Evolutionary conservation across 2,888 invertebrate species (phyloP), one percentile per base, ranked within the genome.

Genomic region (Taenaris catops): DNA sequence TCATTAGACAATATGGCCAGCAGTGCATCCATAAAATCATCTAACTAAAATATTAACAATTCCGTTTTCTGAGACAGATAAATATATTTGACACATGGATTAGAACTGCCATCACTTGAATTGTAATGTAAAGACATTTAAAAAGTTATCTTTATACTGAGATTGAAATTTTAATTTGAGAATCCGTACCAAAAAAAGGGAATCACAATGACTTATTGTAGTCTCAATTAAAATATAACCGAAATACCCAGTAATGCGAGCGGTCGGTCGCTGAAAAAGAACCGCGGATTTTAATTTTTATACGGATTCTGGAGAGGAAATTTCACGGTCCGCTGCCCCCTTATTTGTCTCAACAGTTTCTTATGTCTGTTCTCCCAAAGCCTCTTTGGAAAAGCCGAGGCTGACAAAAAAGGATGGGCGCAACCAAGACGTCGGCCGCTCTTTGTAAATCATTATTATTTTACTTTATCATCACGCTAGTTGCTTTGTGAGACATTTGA

Each of bases 221-320:
- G 37, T 48, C 46, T 44, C 47, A 51, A 32, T 54, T 54, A 46
- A 51, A 48, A 46, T 48, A 58, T 57, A 59, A 63, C 60, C 59
- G 49, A 54, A 58, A 59, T 51, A 48, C 47, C 51, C 53, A 56
- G 56, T 58, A 60, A 66, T 58, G 55, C 60, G 58, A 41, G 38
- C 46, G 52, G 6, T 7, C 46, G 49, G 10, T 26, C 44, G 29
- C 29, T 61, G 55, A 59, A 61, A 63, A 63, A 46, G 53, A 50
- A 57, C 55, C 54, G 53, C 47, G 44, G 52, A 58, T 59, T 72
- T 71, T 64, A 68, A 75, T 72, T 71, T 66, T 63, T 59, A 63
- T 68, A 55, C 44, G 59, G 57, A 66, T 66, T 60, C 56, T 37
- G 46, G 43, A 14, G 37, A 49, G 55, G 55, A 69, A 64, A 63